Conservation (phyloP, 1,140 invertebrate genomes). For the Berghia stephanieae region DNA sequence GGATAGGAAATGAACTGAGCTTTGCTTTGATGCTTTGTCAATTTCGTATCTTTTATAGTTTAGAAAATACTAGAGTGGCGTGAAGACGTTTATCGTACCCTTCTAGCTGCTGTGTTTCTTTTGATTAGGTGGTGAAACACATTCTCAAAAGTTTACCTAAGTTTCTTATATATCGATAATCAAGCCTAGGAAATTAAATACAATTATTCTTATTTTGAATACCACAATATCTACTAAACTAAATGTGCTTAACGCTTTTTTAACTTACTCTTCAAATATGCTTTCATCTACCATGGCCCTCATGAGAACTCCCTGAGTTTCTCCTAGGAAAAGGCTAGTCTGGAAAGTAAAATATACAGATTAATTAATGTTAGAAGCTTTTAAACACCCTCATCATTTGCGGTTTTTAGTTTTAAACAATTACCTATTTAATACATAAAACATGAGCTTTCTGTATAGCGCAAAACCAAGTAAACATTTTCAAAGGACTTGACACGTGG, state of each 20-base stretch:
- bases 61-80: too few relatives aligned
- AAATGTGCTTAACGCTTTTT: not conserved
- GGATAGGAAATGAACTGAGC: too few relatives aligned
- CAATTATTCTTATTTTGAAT: too few relatives aligned
- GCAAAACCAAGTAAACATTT: not conserved
- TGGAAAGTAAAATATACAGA: not conserved
- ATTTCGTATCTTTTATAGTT: too few relatives aligned
- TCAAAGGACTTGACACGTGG: not conserved
- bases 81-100: too few relatives aligned
- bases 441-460: not conserved
- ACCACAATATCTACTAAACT: too few relatives aligned
- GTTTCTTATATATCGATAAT: too few relatives aligned
- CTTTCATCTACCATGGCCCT: not conserved
- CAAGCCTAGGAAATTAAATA: too few relatives aligned
- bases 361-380: not conserved
- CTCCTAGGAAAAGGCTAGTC: slow-evolving; percentile 16
- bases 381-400: not conserved
- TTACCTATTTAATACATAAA: not conserved
- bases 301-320: slow-evolving; percentile 8
- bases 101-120: too few relatives aligned
- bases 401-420: not conserved
- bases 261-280: slow-evolving; percentile 17
- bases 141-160: too few relatives aligned
- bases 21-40: too few relatives aligned
- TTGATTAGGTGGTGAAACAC: not conserved